Evolutionary conservation across 2,888 invertebrate genomes (phyloP), one percentile per base, ranked within the genome.

Genomic region (Stegophylla sp.): DNA sequence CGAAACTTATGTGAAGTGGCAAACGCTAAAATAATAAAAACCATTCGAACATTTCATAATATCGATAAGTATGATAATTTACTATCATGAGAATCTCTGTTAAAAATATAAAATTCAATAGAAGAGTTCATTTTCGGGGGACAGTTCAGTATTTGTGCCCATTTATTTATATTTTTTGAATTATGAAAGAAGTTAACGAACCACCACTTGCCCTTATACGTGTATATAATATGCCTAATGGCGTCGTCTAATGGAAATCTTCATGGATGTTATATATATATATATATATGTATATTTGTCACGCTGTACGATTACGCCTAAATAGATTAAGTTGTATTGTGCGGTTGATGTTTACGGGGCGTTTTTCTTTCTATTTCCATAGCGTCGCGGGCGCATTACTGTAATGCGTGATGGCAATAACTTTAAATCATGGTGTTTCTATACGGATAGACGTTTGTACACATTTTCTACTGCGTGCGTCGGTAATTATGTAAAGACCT

Each of bases 341-440:
- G 28, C 28, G 28, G 61, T 28, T 61, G 3, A 61, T 61, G 26
- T 61, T 61, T 59, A 59, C 23, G 56, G 56, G 56, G 26, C 61
- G 26, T 61, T 61, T 56, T 23, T 26, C 26, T 61, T 61, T 61
- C 61, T 61, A 61, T 61, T 61, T 61, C 26, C 61, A 61, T 61
- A 23, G 28, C 17, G 28, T 28, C 15, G 26, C 15, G 34, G 34
- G 28, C 13, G 12, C n/a, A 53, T 53, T 53, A 53, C 20, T 53
- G 26, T 23, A 12, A 26, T 9, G 53, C n/a, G 53, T 9, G 53
- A n/a, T 15, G 53, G 3, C 51, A 5, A 34, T 34, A 34, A 34
- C 34, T 34, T 34, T 34, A 34, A 34, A 34, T 34, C 34, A 7
- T 34, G 34, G 34, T 34, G 3, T 7, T 3, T 34, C 34, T n/a